Base-by-base conservation (phyloP, 2,113 vertebrate genomes). In the Hepsetus odoe region DNA sequence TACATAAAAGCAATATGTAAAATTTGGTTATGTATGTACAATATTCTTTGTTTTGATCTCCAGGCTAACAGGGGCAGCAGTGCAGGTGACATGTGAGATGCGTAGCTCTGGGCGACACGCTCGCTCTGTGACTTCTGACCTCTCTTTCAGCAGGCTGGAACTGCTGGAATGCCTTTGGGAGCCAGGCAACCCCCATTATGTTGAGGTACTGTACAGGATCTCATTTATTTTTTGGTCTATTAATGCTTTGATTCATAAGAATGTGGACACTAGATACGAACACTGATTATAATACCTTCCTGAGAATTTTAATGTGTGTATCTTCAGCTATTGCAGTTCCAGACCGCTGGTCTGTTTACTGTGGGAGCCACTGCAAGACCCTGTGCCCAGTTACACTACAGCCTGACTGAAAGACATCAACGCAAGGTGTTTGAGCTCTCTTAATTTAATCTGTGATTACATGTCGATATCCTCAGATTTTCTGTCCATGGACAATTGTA, bases 121-220 rank as follows among this genome's bases (percentile, higher is more conserved):
- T 56, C 90, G 89, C 30, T 83, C 91, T 0, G 76, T 91, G 83
- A 93, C 89, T 75, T 91, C 92, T 0, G 95, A 96, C n/a, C 72
- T 94, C 42, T 93, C 88, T 85, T 95, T 95, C 10, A 95, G 96
- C 82, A 92, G 93, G 80, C 90, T 97, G 74, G 96, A 97, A 81
- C 88, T 96, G 83, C 86, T 97, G 24, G 96, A 97, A 86, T 95
- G 94, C 71, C 87, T 97, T 32, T 95, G 94, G 94, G 90, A 92
- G 30, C 76, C 88, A 0, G 26, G 82, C n/a, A 74, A 82, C 16
- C 88, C 89, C 8, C 86, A 94, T 77, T 96, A 96, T 86, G 93
- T 89, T 0, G 93, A 97, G 94, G 96, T 97, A 89, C n/a, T 49
- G 5, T 2, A 66, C n/a, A n/a, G n/a, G n/a, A n/a, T n/a, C n/a